phyloP scores from a whole-genome alignment of 2,888 invertebrate species.

The Artemia sp. region DNA sequence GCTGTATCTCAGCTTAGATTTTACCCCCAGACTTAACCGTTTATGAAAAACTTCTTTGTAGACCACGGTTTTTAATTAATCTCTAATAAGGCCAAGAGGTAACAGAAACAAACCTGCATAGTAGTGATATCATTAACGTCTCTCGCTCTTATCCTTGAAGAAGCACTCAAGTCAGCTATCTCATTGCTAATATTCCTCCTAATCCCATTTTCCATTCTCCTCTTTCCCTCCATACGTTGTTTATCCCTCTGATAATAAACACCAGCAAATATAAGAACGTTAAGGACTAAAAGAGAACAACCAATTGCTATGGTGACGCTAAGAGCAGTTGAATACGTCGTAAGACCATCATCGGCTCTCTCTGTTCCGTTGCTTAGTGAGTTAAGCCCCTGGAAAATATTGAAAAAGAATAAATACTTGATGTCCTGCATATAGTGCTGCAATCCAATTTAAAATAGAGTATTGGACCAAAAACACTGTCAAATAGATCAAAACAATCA shows the following conservation, averaged over 20 bases:
- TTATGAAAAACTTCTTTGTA: too few species aligned
- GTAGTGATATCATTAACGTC: neutral
- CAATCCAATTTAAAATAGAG: too few species aligned
- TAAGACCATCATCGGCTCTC: slow-evolving; percentile 56
- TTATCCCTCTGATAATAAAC: slow-evolving; percentile 84
- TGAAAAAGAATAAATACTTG: too few species aligned
- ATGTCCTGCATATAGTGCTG: too few species aligned
- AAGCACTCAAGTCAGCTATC: slow-evolving; percentile 30
- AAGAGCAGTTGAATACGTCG: slow-evolving; percentile 72
- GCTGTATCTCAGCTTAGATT: too few species aligned
- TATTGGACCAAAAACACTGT: too few species aligned
- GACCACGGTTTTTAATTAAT: too few species aligned
- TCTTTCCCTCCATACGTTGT: slow-evolving; percentile 60
- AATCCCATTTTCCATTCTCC: slow-evolving; percentile 63
- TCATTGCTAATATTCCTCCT: slow-evolving; percentile 80
- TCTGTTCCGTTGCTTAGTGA: neutral
- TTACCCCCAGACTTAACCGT: too few species aligned
- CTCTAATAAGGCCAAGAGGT: too few species aligned
- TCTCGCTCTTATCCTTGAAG: neutral
- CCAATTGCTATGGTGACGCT: slow-evolving; percentile 89
- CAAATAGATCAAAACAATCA: too few species aligned
- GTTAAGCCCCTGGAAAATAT: neutral
- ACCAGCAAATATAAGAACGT: slow-evolving; percentile 81
- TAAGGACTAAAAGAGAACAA: slow-evolving; percentile 72
- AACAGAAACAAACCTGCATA: neutral